phyloP scores from a whole-genome alignment of 2,888 invertebrate species.

The Drosophila quasianomalipes region DNA sequence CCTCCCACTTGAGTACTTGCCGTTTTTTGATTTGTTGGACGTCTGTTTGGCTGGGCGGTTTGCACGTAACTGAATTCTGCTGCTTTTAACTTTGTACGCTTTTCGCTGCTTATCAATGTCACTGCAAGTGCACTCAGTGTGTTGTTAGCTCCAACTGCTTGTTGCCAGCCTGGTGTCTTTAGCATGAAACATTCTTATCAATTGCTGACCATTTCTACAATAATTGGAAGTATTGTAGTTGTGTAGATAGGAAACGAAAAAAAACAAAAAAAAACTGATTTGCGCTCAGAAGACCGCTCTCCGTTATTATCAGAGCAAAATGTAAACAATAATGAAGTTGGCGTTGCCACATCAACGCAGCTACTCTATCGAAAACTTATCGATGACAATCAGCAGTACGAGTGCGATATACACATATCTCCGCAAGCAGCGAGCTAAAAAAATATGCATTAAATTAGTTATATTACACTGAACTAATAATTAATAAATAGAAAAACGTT shows the following conservation, averaged over 20 bases:
- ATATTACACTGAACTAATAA: slow-evolving; percentile 8
- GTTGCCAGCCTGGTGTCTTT: neutral
- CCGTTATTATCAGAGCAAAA: slow-evolving; percentile 51
- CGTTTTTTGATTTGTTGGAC: slow-evolving; percentile 41
- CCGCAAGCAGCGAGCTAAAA: slow-evolving; percentile 57
- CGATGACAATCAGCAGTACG: slow-evolving; percentile 31
- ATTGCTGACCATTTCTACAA: slow-evolving; percentile 23
- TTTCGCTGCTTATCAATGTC: slow-evolving; percentile 45
- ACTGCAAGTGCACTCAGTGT: slow-evolving; percentile 2
- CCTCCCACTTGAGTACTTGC: slow-evolving; percentile 34
- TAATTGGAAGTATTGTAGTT: neutral
- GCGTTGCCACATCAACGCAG: slow-evolving; percentile 46
- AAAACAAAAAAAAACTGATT: neutral
- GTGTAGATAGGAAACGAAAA: slow-evolving; percentile 1
- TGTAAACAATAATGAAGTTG: slow-evolving; percentile 55
- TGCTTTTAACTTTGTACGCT: slow-evolving; percentile 55
- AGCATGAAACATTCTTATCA: slow-evolving; percentile 39
- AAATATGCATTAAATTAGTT: slow-evolving; percentile 65
- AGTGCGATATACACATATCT: slow-evolving; percentile 54
- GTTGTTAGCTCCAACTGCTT: slow-evolving; percentile 19
- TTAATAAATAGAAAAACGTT: slow-evolving; percentile 38
- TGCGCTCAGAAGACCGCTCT: slow-evolving; percentile 26
- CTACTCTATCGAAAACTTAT: slow-evolving; percentile 31
- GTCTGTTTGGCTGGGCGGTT: slow-evolving; percentile 69
- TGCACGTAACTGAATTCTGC: slow-evolving; percentile 59